Conservation (phyloP, 2,113 vertebrate species). For the Dolichallabes microphthalmus region DNA sequence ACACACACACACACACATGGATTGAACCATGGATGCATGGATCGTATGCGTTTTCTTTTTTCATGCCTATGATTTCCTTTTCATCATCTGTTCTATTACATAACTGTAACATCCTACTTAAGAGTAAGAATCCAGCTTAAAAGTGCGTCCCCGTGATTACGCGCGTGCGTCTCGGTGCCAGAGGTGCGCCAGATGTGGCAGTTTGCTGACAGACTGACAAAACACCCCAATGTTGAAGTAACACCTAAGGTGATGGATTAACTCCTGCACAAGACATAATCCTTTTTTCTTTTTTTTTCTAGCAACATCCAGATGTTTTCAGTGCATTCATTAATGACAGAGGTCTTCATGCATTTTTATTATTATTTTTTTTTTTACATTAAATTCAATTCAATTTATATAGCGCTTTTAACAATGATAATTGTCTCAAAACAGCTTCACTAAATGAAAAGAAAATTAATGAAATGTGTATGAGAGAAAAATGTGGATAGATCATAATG, state of each 20-base stretch:
- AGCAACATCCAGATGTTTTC: conserved; percentile 69
- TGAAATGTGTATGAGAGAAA: no score
- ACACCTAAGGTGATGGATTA: neutral
- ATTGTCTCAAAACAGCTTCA: no score
- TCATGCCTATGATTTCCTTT: neutral
- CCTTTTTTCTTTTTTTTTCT: neutral
- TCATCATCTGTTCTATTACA: no score
- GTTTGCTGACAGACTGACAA: conserved; percentile 66
- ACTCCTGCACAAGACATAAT: neutral
- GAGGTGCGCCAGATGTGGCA: conserved; percentile 69
- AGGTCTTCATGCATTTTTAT: conserved; percentile 57
- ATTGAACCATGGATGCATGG: neutral
- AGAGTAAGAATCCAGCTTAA: neutral
- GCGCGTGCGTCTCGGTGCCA: conserved; percentile 35
- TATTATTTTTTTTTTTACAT: conserved; percentile 51
- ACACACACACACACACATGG: neutral
- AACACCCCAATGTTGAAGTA: neutral
- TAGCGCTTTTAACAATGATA: no score
- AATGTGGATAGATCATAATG: no score
- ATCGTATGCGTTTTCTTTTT: neutral
- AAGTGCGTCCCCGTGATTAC: neutral
- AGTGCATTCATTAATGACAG: no score
- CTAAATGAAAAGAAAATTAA: no score
- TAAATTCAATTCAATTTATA: neutral
- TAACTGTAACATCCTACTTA: no score